A percentile compares a stretch with the other conserved stretches of the same genome.
phyloP scores from a whole-genome alignment of 2,113 vertebrate genomes.

The Garra rufa region DNA sequence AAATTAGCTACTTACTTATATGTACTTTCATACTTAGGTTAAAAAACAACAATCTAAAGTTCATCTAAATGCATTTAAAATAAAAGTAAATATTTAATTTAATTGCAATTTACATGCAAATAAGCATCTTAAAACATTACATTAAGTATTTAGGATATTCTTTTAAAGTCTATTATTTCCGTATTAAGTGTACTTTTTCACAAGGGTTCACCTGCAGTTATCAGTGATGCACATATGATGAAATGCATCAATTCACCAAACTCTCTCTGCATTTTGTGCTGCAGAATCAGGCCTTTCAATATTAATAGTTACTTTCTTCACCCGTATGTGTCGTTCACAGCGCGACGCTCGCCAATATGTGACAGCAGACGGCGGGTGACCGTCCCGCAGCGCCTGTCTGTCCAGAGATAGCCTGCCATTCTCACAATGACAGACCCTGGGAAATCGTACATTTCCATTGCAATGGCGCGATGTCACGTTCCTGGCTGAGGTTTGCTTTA shows the following conservation, averaged over 20 bases:
- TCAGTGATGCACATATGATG: neutral
- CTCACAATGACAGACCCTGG: neutral
- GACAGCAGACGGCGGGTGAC: constrained; percentile 50
- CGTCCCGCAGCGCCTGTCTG: constrained; percentile 64
- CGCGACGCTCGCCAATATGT: constrained; percentile 51
- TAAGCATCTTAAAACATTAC: too few species aligned
- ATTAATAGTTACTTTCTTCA: constrained; percentile 46
- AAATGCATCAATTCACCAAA: neutral
- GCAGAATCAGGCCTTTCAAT: neutral
- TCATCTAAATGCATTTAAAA: too few species aligned
- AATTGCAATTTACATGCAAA: too few species aligned
- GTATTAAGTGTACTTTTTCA: neutral
- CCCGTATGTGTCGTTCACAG: neutral
- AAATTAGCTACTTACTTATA: too few species aligned
- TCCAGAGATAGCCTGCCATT: constrained; percentile 50
- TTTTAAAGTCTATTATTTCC: neutral
- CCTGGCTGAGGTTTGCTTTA: neutral
- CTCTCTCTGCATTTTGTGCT: neutral
- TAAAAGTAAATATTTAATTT: too few species aligned
- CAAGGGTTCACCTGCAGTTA: neutral
- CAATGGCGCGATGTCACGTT: neutral
- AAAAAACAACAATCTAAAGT: too few species aligned
- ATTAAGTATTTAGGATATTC: neutral
- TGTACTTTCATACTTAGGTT: too few species aligned
- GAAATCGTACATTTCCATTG: neutral